Conservation (phyloP, 1,140 invertebrate genomes). For the Scaptodrosophila lebanonensis region DNA sequence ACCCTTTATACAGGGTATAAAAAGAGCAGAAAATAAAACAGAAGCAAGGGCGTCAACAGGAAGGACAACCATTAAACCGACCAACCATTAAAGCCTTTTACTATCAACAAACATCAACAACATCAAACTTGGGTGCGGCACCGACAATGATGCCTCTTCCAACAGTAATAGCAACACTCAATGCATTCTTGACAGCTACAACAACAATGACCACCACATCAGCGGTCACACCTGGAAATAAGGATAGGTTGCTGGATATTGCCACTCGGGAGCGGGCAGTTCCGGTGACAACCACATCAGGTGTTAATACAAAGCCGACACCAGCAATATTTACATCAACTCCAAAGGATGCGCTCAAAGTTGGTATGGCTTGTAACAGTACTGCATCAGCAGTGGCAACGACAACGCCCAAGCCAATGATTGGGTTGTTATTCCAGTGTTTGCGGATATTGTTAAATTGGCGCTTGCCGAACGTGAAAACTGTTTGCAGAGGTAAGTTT, state of each 20-base stretch:
- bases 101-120: no score
- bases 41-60: no score
- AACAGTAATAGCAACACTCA: slow-evolving; percentile 6
- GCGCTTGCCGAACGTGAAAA: slow-evolving; percentile 69
- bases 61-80: no score
- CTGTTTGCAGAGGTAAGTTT: slow-evolving; percentile 70
- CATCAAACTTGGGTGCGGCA: no score
- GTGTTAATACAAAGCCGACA: slow-evolving; percentile 29
- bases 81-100: no score
- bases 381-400: slow-evolving; percentile 18
- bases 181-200: neutral
- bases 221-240: slow-evolving; percentile 1
- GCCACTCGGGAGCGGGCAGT: slow-evolving; percentile 34
- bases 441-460: slow-evolving; percentile 77
- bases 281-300: slow-evolving; percentile 45
- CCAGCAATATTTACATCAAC: slow-evolving; percentile 12
- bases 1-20: no score
- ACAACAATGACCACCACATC: slow-evolving; percentile 9
- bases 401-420: slow-evolving; percentile 62
- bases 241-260: slow-evolving; percentile 38
- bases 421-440: slow-evolving; percentile 77
- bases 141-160: no score
- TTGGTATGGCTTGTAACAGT: slow-evolving; percentile 26
- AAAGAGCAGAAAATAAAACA: no score
- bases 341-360: slow-evolving; percentile 13